These are phyloP conservation scores for Leucophenga maculata DNA, from an alignment of 2,888 invertebrate species.

Conservation along the genomic window DNA sequence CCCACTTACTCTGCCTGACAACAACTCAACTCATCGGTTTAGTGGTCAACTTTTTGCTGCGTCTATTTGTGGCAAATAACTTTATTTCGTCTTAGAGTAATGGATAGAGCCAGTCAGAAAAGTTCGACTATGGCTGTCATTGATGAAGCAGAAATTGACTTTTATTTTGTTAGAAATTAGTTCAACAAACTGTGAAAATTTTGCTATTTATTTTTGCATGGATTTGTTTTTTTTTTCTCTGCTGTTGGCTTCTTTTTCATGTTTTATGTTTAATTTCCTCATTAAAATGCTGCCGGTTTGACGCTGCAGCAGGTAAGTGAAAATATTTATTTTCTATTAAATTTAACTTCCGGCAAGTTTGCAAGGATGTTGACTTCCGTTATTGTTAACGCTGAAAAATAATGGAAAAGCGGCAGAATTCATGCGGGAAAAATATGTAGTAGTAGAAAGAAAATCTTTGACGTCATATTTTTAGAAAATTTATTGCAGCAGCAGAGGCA, in stretches of 20 bases:
- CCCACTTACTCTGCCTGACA: constrained; percentile 11
- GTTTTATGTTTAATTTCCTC: not conserved
- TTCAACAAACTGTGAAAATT: constrained; percentile 35
- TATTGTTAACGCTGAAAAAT: constrained; percentile 5
- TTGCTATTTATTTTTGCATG: not conserved
- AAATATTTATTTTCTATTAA: not conserved
- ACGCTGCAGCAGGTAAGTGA: not conserved
- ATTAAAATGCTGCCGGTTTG: not conserved
- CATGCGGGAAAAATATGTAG: not conserved
- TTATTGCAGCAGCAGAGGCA: not conserved
- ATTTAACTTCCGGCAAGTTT: constrained; percentile 1
- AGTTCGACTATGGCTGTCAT: constrained; percentile 42
- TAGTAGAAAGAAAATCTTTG: not conserved
- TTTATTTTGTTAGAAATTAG: constrained; percentile 56
- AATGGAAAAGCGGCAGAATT: not conserved
- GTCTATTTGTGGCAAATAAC: constrained; percentile 4
- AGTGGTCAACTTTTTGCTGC: constrained; percentile 12
- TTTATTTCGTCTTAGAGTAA: constrained; percentile 13
- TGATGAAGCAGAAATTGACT: constrained; percentile 63
- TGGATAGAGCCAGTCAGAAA: constrained; percentile 6
- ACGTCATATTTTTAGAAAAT: not conserved
- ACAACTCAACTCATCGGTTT: not conserved
- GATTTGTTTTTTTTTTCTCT: no score
- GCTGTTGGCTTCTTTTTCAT: no score
- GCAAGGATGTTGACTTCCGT: constrained; percentile 13